phyloP scores from a whole-genome alignment of 2,888 invertebrate genomes.

The Mayetiola destructor region DNA sequence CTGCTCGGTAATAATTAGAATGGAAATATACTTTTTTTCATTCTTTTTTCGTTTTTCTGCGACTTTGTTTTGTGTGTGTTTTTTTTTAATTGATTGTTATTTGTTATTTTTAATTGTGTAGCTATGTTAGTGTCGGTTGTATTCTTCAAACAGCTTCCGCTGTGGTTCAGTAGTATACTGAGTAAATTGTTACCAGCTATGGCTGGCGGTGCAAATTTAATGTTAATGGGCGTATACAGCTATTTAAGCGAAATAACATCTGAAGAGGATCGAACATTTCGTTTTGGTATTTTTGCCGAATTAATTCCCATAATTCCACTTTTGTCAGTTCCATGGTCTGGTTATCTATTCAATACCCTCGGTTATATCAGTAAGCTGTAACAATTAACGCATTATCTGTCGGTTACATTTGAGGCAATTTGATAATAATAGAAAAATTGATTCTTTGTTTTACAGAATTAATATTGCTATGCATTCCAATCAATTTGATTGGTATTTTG shows the following conservation, averaged over 20 bases:
- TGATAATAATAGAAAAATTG: too few relatives aligned
- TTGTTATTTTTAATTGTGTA: background rate
- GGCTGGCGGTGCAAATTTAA: conserved; percentile 31
- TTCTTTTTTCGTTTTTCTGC: background rate
- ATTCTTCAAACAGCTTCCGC: conserved; percentile 26
- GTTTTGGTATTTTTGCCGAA: conserved; percentile 34
- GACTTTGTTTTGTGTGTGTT: too few relatives aligned
- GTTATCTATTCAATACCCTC: conserved; percentile 26
- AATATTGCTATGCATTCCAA: conserved; percentile 28
- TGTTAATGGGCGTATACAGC: conserved; percentile 33
- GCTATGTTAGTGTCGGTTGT: background rate
- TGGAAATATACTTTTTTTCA: background rate
- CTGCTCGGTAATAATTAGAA: conserved; percentile 25
- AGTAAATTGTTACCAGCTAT: conserved; percentile 32
- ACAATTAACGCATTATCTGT: too few relatives aligned
- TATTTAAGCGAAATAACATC: conserved; percentile 33
- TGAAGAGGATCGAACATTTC: conserved; percentile 32
- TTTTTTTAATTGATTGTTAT: background rate
- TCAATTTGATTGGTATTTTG: conserved; percentile 30
- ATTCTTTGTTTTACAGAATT: conserved; percentile 25
- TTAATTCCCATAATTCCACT: conserved; percentile 29
- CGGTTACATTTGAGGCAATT: background rate
- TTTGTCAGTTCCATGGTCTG: conserved; percentile 30
- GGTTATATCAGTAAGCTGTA: conserved; percentile 32
- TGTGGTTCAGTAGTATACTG: conserved; percentile 32